A percentile compares a stretch with the other conserved stretches of the same genome.
These are phyloP conservation scores for Sarotherodon lohbergeri DNA, from an alignment of 2,113 vertebrate species.

Conservation along the genomic window DNA sequence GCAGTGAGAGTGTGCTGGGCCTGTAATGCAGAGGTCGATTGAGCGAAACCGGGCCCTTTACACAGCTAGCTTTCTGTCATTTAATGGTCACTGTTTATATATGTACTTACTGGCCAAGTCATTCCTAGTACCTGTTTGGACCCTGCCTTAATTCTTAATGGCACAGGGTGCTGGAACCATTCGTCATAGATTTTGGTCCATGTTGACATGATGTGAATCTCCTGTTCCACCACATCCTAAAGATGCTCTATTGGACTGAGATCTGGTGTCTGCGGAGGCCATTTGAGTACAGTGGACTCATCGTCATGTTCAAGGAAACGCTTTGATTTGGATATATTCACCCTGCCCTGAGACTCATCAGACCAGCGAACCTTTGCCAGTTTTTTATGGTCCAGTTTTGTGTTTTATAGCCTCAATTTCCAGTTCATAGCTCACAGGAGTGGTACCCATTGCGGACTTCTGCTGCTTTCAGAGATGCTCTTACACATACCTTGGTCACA, in stretches of 20 bases:
- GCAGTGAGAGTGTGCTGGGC: slow-evolving; percentile 75
- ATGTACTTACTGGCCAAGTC: not conserved
- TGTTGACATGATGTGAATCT: not conserved
- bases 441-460: not conserved
- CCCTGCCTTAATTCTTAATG: not conserved
- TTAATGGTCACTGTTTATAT: not conserved
- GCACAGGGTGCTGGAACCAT: not conserved
- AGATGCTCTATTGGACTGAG: not conserved
- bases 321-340: not conserved
- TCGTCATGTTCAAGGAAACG: not conserved
- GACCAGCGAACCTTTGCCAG: not conserved
- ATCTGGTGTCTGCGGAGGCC: not conserved
- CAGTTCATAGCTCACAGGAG: not conserved
- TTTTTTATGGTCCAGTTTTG: not conserved
- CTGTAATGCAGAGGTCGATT: slow-evolving; percentile 78
- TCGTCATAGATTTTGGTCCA: not conserved
- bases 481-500: not conserved
- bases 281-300: not conserved
- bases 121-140: not conserved
- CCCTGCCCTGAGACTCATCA: not conserved
- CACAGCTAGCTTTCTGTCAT: not conserved
- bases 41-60: slow-evolving; percentile 67
- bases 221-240: not conserved
- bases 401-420: not conserved
- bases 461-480: not conserved